A percentile compares a stretch with the other conserved stretches of the same genome.
These are phyloP conservation scores for Pseudorhombus dupliciocellatus DNA, from an alignment of 2,113 vertebrate species.

Conservation along the genomic window DNA sequence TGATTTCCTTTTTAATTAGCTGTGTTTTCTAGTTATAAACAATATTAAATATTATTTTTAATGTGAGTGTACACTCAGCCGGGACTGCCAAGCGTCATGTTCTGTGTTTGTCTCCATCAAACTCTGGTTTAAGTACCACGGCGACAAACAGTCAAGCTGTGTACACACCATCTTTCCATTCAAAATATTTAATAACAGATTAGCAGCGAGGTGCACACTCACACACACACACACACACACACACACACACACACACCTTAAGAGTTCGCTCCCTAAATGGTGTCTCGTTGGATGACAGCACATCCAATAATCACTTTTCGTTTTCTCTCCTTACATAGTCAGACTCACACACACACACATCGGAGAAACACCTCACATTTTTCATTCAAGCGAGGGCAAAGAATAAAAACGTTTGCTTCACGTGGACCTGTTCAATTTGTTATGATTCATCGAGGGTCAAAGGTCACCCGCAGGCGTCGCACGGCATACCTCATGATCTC, in stretches of 20 bases:
- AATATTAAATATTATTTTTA: too few species aligned
- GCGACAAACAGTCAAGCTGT: neutral
- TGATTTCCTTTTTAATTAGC: too few species aligned
- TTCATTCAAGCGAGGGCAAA: neutral
- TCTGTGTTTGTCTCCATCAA: neutral
- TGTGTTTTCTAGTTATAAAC: too few species aligned
- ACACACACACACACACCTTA: neutral
- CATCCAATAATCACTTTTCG: constrained; percentile 32
- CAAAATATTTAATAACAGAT: constrained; percentile 35
- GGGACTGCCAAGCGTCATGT: neutral
- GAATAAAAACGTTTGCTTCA: constrained; percentile 1
- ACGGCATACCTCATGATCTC: constrained; percentile 50
- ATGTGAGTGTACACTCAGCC: neutral
- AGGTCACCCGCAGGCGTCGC: neutral
- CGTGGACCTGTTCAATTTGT: neutral
- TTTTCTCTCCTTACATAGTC: constrained; percentile 7
- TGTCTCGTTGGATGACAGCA: constrained; percentile 31
- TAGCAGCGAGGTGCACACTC: constrained; percentile 23
- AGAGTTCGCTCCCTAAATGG: constrained; percentile 38
- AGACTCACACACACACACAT: neutral
- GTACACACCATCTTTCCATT: constrained; percentile 16
- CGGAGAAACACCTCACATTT: neutral
- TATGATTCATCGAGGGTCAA: neutral
- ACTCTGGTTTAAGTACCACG: neutral
- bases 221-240: neutral